Percentiles rank a stretch among this genome's conserved stretches.
phyloP scores from a whole-genome alignment of 2,113 vertebrate species.

The Archilochus colubris region DNA sequence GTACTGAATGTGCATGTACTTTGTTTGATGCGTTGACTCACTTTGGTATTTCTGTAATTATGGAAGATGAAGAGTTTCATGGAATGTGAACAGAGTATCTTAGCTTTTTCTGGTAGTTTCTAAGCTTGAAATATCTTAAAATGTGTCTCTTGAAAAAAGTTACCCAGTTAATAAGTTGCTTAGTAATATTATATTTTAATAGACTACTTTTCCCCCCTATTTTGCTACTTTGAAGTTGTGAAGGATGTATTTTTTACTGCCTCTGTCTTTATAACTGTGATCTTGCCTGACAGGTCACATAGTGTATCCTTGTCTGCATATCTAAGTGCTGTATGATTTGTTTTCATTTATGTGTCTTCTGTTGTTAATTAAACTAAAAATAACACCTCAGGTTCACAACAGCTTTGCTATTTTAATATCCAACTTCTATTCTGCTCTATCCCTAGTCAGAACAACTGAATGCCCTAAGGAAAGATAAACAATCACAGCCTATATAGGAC shows the following conservation, averaged over 20 bases:
- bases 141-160: not conserved
- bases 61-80: not conserved
- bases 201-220: not conserved
- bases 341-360: not conserved
- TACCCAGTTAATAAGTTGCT: not conserved
- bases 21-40: not conserved
- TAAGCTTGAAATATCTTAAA: not conserved
- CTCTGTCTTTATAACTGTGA: not conserved
- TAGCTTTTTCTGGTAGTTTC: not conserved
- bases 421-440: not conserved
- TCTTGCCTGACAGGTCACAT: not conserved
- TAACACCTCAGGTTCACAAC: not conserved
- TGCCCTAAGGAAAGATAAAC: constrained; percentile 43
- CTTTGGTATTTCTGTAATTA: not conserved
- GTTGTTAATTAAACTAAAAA: constrained; percentile 44
- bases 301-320: not conserved
- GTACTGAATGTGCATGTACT: not conserved
- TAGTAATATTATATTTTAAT: not conserved
- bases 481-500: not conserved
- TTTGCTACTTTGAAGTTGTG: not conserved
- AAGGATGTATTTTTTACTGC: not conserved
- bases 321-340: not conserved
- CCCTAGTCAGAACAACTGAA: constrained; percentile 15
- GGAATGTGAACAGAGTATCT: not conserved
- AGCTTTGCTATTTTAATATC: constrained; percentile 22